Conservation (phyloP, 2,113 vertebrate genomes). For the Hemiscyllium ocellatum region DNA sequence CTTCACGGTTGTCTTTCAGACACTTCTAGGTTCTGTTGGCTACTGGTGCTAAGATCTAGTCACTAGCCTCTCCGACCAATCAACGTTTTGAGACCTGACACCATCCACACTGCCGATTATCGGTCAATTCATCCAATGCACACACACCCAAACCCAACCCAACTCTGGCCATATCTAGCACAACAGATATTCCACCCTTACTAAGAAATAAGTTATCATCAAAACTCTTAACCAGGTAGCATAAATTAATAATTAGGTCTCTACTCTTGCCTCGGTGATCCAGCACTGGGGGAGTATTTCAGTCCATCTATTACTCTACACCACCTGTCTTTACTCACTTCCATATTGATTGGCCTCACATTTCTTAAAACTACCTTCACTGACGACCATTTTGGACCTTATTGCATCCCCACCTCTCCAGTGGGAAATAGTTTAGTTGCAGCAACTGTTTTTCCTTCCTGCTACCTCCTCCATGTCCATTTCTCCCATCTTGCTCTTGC, state of each 20-base stretch:
- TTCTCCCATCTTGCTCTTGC: neutral
- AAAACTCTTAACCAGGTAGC: neutral
- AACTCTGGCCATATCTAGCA: no score
- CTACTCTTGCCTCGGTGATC: neutral
- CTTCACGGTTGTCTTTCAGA: neutral
- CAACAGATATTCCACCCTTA: neutral
- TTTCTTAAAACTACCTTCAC: neutral
- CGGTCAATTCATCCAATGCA: neutral
- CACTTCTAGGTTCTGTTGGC: neutral
- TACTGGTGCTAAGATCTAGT: neutral
- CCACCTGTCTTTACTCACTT: neutral
- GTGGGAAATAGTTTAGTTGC: neutral
- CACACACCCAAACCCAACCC: neutral
- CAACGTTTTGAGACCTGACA: neutral
- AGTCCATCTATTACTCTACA: neutral
- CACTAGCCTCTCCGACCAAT: neutral
- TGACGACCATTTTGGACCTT: neutral
- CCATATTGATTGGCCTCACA: neutral
- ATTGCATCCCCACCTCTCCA: neutral
- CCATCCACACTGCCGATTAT: neutral
- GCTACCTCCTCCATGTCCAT: neutral
- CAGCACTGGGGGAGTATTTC: neutral
- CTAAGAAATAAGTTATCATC: neutral
- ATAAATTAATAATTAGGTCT: neutral
- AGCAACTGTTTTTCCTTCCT: neutral